Conservation (phyloP, 2,888 invertebrate genomes). For the Calameuta pallipes region DNA sequence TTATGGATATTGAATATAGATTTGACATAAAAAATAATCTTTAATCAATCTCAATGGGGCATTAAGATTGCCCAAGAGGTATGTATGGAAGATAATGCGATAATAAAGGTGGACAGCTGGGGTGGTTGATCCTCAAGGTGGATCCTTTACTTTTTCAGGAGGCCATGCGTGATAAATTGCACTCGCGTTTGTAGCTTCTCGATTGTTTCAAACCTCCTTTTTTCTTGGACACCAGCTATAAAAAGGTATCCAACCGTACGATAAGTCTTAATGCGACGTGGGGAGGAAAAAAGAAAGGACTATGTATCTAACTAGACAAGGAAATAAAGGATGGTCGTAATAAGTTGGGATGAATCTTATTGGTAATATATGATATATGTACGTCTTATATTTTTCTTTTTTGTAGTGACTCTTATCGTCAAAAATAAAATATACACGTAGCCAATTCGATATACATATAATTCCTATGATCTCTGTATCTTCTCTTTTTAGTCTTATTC, state of each 20-base stretch:
- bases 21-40: background rate
- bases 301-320: background rate
- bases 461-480: background rate
- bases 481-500: background rate
- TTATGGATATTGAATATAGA: background rate
- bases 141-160: slow-evolving; percentile 48
- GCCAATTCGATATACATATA: background rate
- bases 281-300: background rate
- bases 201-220: slow-evolving; percentile 29
- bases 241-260: background rate
- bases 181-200: slow-evolving; percentile 24
- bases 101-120: slow-evolving; percentile 22
- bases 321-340: background rate
- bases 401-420: background rate
- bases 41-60: background rate
- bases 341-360: background rate
- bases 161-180: slow-evolving; percentile 54
- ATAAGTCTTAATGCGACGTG: background rate
- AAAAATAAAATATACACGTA: background rate
- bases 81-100: slow-evolving; percentile 26
- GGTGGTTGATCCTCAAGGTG: background rate
- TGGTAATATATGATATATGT: background rate
- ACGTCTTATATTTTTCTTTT: background rate
- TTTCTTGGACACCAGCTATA: background rate
- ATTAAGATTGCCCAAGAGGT: background rate